phyloP scores from a whole-genome alignment of 1,140 invertebrate species.

The Stegodyphus mimosarum region DNA sequence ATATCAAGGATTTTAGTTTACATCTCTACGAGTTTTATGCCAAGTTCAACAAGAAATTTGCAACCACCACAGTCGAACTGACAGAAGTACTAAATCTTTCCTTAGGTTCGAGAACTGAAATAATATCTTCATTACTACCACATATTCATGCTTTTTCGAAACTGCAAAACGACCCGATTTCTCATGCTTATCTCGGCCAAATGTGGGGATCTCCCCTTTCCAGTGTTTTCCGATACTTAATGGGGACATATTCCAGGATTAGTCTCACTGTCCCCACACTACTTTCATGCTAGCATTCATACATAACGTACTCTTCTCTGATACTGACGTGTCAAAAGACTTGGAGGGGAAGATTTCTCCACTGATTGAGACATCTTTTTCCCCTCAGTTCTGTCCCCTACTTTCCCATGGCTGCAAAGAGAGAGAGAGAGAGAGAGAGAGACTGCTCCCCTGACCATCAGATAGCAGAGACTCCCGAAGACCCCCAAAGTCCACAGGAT shows the following conservation, averaged over 20 bases:
- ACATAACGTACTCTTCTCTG: conserved; percentile 9
- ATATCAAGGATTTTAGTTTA: no score
- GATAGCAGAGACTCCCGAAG: conserved; percentile 33
- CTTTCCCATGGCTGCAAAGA: neutral
- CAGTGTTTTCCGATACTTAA: conserved; percentile 6
- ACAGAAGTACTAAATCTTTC: no score
- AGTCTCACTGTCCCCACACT: neutral
- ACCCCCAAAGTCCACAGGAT: conserved; percentile 32
- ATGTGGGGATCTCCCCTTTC: conserved; percentile 14
- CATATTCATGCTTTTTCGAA: neutral
- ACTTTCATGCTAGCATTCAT: conserved; percentile 2
- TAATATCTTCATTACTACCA: no score
- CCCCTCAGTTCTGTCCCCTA: neutral
- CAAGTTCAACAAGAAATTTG: no score
- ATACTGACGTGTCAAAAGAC: conserved; percentile 4
- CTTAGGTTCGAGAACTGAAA: no score
- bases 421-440: no score
- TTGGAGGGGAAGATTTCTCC: conserved; percentile 21
- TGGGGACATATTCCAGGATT: conserved; percentile 38
- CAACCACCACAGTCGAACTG: no score
- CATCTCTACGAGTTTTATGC: no score
- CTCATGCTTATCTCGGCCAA: neutral
- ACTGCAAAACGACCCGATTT: neutral
- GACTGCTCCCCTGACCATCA: conserved; percentile 14
- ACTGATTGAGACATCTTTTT: conserved; percentile 39